Base-by-base conservation (phyloP, 2,888 invertebrate species). In the Calliphora vomitoria region DNA sequence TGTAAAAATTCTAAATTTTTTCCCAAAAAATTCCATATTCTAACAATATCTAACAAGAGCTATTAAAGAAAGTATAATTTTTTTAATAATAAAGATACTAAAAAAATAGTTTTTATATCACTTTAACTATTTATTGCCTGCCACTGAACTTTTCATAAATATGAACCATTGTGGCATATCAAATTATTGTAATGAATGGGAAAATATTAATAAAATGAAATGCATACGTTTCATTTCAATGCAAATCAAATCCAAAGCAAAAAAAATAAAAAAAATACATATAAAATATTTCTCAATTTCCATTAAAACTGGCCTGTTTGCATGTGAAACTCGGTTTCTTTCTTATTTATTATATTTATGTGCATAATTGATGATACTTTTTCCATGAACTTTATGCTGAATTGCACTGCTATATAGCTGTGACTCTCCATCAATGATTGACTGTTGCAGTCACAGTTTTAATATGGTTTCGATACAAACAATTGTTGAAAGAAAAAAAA, bases 311-410 rank as follows among this genome's bases (percentile, higher is more conserved):
- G 50, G 50, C 25, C 31, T 15, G 25, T 8, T 44, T 50, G 53
- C 10, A 18, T 18, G 41, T 31, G 62, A 62, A 47, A 47, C n/a
- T 20, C 20, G 38, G 50, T 18, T 47, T 55, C 44, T 31, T 74
- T 74, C 66, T 66, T 74, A 58, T 74, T 74, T 82, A 81, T 82
- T 44, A 10, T 38, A 74, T 74, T 64, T 82, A 74, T 74, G 55
- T 55, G 64, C 55, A 66, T 82, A 82, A 82, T 66, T 82, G 81
- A 82, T 55, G 72, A 55, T 64, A 72, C 53, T 53, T 41, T 53
- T 18, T 25, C 44, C 6, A 4, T 81, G 72, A 81, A 81, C 81
- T 74, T 81, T 74, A 71, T 38, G 60, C 69, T 38, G 18, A 25
- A 58, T 25, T 44, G 44, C 13, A 44, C n/a, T n/a, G 58, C 11